Base-by-base conservation (phyloP, 2,888 invertebrate genomes). In the Gastrophysa polygoni region DNA sequence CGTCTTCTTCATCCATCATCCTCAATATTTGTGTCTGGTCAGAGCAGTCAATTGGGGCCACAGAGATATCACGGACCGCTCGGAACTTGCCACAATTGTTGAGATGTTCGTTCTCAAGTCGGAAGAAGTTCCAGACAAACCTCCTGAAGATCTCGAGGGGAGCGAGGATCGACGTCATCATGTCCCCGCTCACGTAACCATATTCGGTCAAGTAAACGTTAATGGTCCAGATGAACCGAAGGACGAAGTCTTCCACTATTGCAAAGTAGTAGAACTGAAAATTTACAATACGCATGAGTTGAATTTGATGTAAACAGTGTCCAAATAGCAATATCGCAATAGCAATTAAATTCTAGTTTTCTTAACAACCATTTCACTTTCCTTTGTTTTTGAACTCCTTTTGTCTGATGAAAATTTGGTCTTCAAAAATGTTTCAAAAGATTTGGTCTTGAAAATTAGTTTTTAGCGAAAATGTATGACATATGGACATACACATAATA, bases 71-170 rank as follows among this genome's bases (percentile, higher is more conserved):
- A 50, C 94, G 83, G 0, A 95, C 93, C 7, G 94, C 94, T 78
- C 94, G 85, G 84, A 95, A 95, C 82, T 89, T 88, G 82, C 94
- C 94, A 80, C 93, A 94, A 81, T 94, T 94, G 81, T 95, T 94
- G 63, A 95, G 82, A 79, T 95, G 94, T 77, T 94, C 94, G 81
- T 95, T 94, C 82, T 94, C 94, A 70, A 94, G 81, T 1, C 94
- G 92, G 83, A 94, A 93, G 77, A 91, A 94, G 79, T 94, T 94
- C 94, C 94, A 94, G 11, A 95, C 88, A 79, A 94, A 95, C 38
- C 81, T 71, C 49, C 87, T 81, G 78, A 90, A 89, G 1, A 91
- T 89, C 82, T 91, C 91, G 38, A 90, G 77, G 0, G 89, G 88
- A 58, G 89, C 84, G 32, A 89, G 75, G 64, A 90, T 83, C 2